A percentile compares a stretch with the other conserved stretches of the same genome.
These are phyloP conservation scores for Peromyscus leucopus DNA, from an alignment of 2,113 vertebrate genomes.

Conservation along the genomic window DNA sequence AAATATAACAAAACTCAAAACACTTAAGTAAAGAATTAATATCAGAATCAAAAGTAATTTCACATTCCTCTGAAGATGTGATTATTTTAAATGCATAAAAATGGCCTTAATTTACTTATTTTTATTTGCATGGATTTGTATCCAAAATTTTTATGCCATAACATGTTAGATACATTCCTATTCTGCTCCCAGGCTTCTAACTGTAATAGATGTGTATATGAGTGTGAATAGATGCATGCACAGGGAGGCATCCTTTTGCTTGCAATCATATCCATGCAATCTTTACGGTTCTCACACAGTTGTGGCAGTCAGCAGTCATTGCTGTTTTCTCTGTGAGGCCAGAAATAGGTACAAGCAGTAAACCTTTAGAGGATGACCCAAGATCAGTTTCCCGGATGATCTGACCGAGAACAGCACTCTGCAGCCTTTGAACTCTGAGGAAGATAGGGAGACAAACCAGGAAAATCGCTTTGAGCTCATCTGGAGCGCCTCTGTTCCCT, in stretches of 20 bases:
- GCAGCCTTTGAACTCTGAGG: background rate
- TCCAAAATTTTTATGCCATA: background rate
- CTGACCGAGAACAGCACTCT: background rate
- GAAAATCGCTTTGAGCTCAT: background rate
- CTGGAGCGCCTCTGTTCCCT: accelerated
- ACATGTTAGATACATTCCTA: background rate
- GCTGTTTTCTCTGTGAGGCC: background rate
- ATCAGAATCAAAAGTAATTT: background rate
- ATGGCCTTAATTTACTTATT: background rate
- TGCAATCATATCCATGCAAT: background rate
- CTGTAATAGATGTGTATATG: background rate
- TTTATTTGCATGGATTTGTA: background rate
- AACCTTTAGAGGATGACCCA: background rate
- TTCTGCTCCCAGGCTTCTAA: background rate
- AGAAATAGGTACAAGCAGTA: background rate
- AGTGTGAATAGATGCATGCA: background rate
- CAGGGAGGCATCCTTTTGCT: background rate
- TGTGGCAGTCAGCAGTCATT: background rate
- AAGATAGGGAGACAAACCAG: background rate
- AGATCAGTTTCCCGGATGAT: background rate
- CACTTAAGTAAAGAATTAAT: background rate
- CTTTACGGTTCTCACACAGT: background rate
- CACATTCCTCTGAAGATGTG: background rate
- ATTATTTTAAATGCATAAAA: background rate
- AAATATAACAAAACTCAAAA: slow-evolving; percentile 2